phyloP scores from a whole-genome alignment of 2,113 vertebrate species.

The Camelus bactrianus region DNA sequence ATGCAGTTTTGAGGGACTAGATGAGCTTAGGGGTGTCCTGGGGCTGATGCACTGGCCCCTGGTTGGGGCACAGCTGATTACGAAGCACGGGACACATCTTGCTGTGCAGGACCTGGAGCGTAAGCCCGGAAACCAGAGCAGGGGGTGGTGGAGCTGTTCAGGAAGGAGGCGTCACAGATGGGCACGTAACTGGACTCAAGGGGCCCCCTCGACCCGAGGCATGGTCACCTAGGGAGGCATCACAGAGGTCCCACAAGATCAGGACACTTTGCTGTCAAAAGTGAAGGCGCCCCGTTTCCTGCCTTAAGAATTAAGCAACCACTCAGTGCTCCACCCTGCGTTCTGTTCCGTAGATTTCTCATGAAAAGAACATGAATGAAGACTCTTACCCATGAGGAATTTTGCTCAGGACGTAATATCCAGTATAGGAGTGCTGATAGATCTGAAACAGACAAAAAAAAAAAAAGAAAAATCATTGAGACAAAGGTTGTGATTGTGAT shows the following conservation, averaged over 20 bases:
- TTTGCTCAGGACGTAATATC: conserved; percentile 96
- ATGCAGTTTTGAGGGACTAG: background rate
- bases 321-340: accelerated
- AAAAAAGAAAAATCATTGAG: conserved; percentile 34
- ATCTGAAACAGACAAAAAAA: conserved; percentile 89
- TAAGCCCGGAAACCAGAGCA: background rate
- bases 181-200: background rate
- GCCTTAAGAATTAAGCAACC: background rate
- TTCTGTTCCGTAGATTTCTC: conserved; percentile 25
- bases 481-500: conserved; percentile 22
- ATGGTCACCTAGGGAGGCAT: accelerated
- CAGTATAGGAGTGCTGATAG: conserved; percentile 95
- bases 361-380: conserved; percentile 72
- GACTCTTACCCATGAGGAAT: conserved; percentile 90
- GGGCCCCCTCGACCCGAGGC: background rate
- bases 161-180: background rate
- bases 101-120: background rate
- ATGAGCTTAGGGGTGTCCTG: accelerated
- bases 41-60: background rate
- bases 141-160: accelerated
- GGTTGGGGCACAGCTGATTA: background rate
- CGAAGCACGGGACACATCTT: accelerated
- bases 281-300: background rate
- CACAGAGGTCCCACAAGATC: accelerated
- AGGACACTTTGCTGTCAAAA: too few species aligned